A percentile compares a stretch with the other conserved stretches of the same genome.
Conservation (phyloP, 2,888 invertebrate species). For the Sesamia inferens region DNA sequence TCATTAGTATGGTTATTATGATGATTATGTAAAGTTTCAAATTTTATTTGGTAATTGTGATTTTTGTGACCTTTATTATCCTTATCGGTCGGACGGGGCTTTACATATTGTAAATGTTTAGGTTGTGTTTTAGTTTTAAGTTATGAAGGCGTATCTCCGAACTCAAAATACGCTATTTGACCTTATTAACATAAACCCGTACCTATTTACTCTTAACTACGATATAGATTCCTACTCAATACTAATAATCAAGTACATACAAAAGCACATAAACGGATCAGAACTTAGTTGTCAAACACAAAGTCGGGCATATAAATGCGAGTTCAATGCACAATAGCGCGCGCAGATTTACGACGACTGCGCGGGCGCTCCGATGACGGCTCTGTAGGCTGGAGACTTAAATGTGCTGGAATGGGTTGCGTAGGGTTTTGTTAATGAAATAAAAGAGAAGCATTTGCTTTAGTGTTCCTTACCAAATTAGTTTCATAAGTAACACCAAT, state of each 20-base stretch:
- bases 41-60: no score
- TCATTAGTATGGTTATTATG: no score
- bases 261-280: conserved; percentile 44
- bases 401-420: conserved; percentile 35
- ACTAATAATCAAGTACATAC: conserved; percentile 35
- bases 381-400: conserved; percentile 26
- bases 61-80: no score
- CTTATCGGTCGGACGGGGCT: no score
- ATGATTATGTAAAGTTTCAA: no score
- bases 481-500: background rate
- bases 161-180: background rate
- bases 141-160: background rate
- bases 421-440: no score
- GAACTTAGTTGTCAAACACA: conserved; percentile 48
- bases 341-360: conserved; percentile 62
- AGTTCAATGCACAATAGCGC: conserved; percentile 61
- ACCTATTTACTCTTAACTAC: background rate
- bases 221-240: conserved; percentile 7
- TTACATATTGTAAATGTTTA: no score
- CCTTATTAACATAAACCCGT: background rate
- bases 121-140: no score
- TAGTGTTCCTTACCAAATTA: background rate
- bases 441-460: background rate
- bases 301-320: conserved; percentile 52
- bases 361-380: conserved; percentile 39